Percentiles rank a stretch among this genome's conserved stretches.
Evolutionary conservation across 2,113 vertebrate species (phyloP).

Genomic region (Amia ocellicauda): DNA sequence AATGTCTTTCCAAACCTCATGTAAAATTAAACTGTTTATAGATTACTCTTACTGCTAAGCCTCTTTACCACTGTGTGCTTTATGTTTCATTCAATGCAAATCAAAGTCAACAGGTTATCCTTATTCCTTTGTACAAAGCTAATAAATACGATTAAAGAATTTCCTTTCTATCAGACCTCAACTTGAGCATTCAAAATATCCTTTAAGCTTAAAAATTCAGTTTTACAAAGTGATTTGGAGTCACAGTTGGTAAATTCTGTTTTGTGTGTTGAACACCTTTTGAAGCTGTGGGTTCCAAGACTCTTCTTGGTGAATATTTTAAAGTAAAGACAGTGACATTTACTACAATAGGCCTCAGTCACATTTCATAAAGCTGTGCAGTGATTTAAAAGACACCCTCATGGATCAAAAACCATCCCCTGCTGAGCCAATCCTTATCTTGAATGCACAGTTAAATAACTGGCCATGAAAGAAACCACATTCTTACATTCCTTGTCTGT

Average conservation of each 20-base stretch:
- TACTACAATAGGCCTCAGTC: constrained; percentile 37
- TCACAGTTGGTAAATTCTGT: constrained; percentile 20
- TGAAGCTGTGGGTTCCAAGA: constrained; percentile 32
- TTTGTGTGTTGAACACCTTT: constrained; percentile 30
- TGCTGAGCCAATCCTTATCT: constrained; percentile 35
- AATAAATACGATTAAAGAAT: constrained; percentile 14
- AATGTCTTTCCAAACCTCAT: constrained; percentile 5
- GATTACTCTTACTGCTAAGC: constrained; percentile 8
- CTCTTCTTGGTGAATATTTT: constrained; percentile 40
- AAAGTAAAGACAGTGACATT: constrained; percentile 42
- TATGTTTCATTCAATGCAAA: constrained; percentile 14
- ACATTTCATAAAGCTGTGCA: constrained; percentile 30
- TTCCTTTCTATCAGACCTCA: constrained; percentile 22
- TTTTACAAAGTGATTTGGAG: constrained; percentile 36
- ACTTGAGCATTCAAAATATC: constrained; percentile 2
- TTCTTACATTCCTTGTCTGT: background rate
- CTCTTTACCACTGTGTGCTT: constrained; percentile 19
- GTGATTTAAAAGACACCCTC: constrained; percentile 37
- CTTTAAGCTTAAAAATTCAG: constrained; percentile 26
- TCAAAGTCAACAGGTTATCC: background rate
- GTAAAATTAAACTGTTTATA: constrained; percentile 28
- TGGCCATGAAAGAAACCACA: constrained; percentile 12
- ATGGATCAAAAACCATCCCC: constrained; percentile 34
- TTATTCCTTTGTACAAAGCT: background rate
- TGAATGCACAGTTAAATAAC: constrained; percentile 37